Evolutionary conservation across 2,113 vertebrate genomes (phyloP).

Genomic region (Mirza zaza): DNA sequence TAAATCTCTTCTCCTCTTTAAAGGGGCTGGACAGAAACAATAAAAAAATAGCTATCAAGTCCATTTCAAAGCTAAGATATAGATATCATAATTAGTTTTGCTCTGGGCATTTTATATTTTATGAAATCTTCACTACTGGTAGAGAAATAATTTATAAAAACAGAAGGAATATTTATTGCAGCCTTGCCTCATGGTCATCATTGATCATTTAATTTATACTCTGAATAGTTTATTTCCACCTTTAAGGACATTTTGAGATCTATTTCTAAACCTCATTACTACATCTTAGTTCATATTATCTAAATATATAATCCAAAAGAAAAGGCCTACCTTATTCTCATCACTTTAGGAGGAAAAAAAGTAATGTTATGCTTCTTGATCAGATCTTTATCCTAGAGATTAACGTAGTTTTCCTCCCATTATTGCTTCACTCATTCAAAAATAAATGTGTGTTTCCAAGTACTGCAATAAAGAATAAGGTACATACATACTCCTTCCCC

Average conservation of each 20-base stretch:
- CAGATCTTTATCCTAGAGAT: background rate
- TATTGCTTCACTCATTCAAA: constrained; percentile 13
- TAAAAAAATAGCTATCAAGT: constrained; percentile 52
- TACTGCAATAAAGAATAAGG: background rate
- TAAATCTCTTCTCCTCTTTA: constrained; percentile 50
- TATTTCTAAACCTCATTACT: constrained; percentile 39
- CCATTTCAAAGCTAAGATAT: constrained; percentile 65
- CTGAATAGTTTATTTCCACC: constrained; percentile 37
- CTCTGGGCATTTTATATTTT: constrained; percentile 63
- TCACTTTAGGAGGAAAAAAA: background rate
- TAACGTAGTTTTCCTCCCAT: background rate
- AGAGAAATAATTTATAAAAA: constrained; percentile 72
- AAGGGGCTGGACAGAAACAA: constrained; percentile 53
- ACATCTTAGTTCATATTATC: constrained; percentile 32
- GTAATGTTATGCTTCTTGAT: background rate
- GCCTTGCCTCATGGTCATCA: constrained; percentile 49
- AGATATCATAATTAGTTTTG: constrained; percentile 71
- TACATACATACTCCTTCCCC: background rate
- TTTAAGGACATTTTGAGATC: constrained; percentile 43
- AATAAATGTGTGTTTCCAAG: background rate
- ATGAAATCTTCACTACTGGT: constrained; percentile 56
- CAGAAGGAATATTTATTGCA: constrained; percentile 61
- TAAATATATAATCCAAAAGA: constrained; percentile 38
- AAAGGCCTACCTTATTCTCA: constrained; percentile 34
- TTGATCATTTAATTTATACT: constrained; percentile 61